Evolutionary conservation across 2,113 vertebrate species (phyloP).

Genomic region (Cyprinodon tularosa): DNA sequence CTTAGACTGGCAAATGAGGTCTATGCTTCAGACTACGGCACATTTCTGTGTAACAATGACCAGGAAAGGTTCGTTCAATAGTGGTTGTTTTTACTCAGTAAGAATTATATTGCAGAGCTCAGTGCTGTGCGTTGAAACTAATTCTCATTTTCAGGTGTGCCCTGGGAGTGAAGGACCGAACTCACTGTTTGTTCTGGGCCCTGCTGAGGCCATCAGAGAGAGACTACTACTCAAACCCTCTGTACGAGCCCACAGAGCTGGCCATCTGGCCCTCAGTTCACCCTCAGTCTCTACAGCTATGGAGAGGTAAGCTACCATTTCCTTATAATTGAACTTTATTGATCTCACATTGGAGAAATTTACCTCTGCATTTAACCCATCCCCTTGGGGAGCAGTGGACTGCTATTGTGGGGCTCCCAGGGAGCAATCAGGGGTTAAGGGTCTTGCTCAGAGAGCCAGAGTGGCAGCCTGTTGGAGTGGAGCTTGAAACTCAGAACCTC

Average conservation of each 20-base stretch:
- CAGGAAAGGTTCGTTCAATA: slow-evolving; percentile 77
- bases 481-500: too few relatives aligned
- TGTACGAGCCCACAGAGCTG: slow-evolving; percentile 79
- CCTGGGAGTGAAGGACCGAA: slow-evolving; percentile 81
- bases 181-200: slow-evolving; percentile 85
- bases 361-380: too few relatives aligned
- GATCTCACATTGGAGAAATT: too few relatives aligned
- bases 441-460: too few relatives aligned
- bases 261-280: slow-evolving; percentile 88
- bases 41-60: slow-evolving; percentile 88
- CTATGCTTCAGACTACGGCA: slow-evolving; percentile 86
- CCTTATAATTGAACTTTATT: too few relatives aligned
- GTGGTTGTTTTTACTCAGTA: neutral
- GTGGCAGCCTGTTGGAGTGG: too few relatives aligned
- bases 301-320: slow-evolving; percentile 78
- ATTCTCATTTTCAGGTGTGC: slow-evolving; percentile 69
- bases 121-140: neutral
- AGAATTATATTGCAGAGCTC: neutral
- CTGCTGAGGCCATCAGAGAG: slow-evolving; percentile 71
- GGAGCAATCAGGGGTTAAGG: too few relatives aligned
- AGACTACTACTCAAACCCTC: slow-evolving; percentile 75
- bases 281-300: slow-evolving; percentile 87
- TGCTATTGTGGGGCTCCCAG: too few relatives aligned
- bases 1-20: slow-evolving; percentile 82
- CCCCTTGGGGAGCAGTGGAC: too few relatives aligned